Percentiles rank a stretch among this genome's conserved stretches.
phyloP scores from a whole-genome alignment of 2,113 vertebrate genomes.

The Cyprinodon tularosa region DNA sequence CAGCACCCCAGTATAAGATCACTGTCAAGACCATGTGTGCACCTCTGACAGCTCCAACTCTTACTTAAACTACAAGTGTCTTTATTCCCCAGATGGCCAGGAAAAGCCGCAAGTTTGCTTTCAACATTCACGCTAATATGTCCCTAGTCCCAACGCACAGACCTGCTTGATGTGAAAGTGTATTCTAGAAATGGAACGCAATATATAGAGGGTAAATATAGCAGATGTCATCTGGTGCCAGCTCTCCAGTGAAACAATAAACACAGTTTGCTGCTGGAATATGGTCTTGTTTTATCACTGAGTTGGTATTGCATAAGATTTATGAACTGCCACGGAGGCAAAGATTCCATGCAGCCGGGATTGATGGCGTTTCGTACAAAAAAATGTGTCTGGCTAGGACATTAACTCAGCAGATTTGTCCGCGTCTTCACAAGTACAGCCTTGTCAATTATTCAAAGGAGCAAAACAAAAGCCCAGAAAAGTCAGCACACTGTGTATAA shows the following conservation, averaged over 20 bases:
- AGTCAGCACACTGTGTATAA: constrained; percentile 50
- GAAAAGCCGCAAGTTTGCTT: constrained; percentile 53
- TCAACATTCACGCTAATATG: constrained; percentile 62
- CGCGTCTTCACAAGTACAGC: constrained; percentile 68
- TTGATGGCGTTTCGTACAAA: constrained; percentile 67
- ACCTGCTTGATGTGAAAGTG: constrained; percentile 46
- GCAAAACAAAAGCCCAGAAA: constrained; percentile 75
- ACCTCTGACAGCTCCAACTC: constrained; percentile 57
- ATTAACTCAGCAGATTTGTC: constrained; percentile 77
- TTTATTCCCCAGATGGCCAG: constrained; percentile 51
- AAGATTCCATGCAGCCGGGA: constrained; percentile 61
- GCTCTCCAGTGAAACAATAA: constrained; percentile 63
- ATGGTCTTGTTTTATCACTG: constrained; percentile 63
- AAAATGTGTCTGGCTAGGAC: constrained; percentile 70
- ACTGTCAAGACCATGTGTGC: constrained; percentile 46
- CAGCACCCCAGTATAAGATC: constrained; percentile 59
- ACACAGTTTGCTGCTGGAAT: constrained; percentile 48
- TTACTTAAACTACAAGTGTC: constrained; percentile 55
- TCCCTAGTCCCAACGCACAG: constrained; percentile 37
- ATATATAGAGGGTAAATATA: constrained; percentile 70
- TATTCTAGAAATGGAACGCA: constrained; percentile 56
- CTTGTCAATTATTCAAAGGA: constrained; percentile 80
- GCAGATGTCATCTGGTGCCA: constrained; percentile 63
- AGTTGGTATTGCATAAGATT: constrained; percentile 70
- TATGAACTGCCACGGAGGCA: constrained; percentile 64